These are phyloP conservation scores for Agrochola litura DNA, from an alignment of 2,888 invertebrate genomes.

Conservation along the genomic window DNA sequence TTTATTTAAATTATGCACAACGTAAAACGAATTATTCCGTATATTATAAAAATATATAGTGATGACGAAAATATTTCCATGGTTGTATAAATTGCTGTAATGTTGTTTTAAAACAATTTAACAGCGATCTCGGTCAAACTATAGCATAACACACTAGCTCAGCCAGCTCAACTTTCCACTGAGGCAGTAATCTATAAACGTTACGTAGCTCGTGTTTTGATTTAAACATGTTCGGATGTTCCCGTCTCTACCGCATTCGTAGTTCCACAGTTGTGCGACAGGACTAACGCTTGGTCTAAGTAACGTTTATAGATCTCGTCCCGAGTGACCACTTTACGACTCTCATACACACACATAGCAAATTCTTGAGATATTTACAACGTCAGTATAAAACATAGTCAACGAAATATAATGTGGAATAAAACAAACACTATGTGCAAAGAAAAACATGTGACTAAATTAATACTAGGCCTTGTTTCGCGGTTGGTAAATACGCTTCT, in stretches of 20 bases:
- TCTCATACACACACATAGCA: slow-evolving; percentile 6
- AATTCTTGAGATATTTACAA: slow-evolving; percentile 34
- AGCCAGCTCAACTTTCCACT: slow-evolving; percentile 8
- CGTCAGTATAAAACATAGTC: slow-evolving; percentile 19
- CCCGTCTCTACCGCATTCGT: not conserved
- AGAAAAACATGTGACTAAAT: slow-evolving; percentile 28
- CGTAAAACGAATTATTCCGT: slow-evolving; percentile 25
- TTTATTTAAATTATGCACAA: slow-evolving; percentile 41
- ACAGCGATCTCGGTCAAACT: too few relatives aligned
- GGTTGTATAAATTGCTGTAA: not conserved
- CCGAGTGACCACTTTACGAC: not conserved
- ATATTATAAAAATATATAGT: slow-evolving; percentile 8
- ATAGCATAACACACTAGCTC: slow-evolving; percentile 1
- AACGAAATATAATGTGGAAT: slow-evolving; percentile 34
- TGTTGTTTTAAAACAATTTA: slow-evolving; percentile 18
- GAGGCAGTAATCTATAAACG: not conserved
- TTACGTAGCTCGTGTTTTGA: not conserved
- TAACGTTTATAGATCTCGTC: not conserved
- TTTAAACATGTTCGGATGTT: too few relatives aligned
- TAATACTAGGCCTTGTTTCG: slow-evolving; percentile 33
- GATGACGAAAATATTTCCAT: not conserved
- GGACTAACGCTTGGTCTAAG: not conserved
- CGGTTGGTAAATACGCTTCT: slow-evolving; percentile 29
- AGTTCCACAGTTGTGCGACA: not conserved
- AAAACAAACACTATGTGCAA: slow-evolving; percentile 56